A percentile compares a stretch with the other conserved stretches of the same genome.
These are phyloP conservation scores for Allacma fusca DNA, from an alignment of 2,888 invertebrate genomes.

Conservation along the genomic window DNA sequence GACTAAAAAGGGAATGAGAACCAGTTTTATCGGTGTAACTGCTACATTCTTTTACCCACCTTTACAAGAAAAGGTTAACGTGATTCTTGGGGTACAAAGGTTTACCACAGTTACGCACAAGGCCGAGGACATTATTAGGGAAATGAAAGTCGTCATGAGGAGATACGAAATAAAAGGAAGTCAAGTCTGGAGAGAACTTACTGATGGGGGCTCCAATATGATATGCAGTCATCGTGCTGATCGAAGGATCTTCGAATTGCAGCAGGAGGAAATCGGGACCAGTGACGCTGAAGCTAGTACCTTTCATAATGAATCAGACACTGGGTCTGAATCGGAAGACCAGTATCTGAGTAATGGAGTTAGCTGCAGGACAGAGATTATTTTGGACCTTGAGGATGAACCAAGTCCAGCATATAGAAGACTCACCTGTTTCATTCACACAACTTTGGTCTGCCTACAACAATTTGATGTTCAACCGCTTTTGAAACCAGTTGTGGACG, in stretches of 20 bases:
- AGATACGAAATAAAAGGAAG: not conserved
- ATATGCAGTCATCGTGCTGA: slow-evolving; percentile 8
- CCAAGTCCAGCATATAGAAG: not conserved
- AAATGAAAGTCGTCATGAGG: not conserved
- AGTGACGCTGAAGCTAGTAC: not conserved
- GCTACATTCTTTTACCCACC: not conserved
- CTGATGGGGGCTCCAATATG: slow-evolving; percentile 24
- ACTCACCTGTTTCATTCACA: slow-evolving; percentile 3
- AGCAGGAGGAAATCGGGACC: not conserved
- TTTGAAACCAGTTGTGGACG: slow-evolving; percentile 10
- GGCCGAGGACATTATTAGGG: slow-evolving; percentile 18
- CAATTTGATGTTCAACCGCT: too few species aligned
- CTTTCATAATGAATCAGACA: not conserved
- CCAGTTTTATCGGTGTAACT: too few species aligned
- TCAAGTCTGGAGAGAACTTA: slow-evolving; percentile 16
- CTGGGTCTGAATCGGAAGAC: not conserved
- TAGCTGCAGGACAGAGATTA: not conserved
- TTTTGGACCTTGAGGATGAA: not conserved
- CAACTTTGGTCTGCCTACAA: not conserved
- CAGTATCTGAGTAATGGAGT: not conserved
- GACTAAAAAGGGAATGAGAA: too few species aligned
- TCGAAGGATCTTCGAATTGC: not conserved
- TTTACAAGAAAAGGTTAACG: slow-evolving; percentile 2
- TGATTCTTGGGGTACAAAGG: slow-evolving; percentile 18
- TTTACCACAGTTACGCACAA: not conserved